Conservation (phyloP, 2,888 invertebrate genomes). For the Reticulitermes lucifugus region DNA sequence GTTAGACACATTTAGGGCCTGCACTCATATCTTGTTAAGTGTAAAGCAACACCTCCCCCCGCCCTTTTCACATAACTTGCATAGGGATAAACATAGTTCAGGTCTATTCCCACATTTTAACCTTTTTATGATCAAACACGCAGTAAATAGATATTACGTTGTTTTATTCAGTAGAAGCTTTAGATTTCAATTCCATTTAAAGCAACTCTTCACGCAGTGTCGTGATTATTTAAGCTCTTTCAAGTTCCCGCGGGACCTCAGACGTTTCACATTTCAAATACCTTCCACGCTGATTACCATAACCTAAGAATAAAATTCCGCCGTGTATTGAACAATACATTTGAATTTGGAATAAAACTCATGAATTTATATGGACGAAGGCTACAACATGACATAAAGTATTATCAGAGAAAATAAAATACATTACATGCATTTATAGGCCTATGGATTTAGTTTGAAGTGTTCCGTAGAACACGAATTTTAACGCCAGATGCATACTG, state of each 20-base stretch:
- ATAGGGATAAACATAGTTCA: too few species aligned
- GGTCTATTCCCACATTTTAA: too few species aligned
- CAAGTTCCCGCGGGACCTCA: neutral
- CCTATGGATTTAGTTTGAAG: neutral
- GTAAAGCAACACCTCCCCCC: too few species aligned
- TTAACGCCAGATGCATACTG: neutral
- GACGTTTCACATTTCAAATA: constrained; percentile 14
- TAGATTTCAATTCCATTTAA: neutral
- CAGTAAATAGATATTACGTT: too few species aligned
- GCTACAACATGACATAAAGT: neutral
- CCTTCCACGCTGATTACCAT: neutral
- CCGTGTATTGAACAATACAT: neutral
- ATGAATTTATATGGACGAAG: constrained; percentile 25
- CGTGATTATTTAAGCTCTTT: neutral
- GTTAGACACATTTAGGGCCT: too few species aligned
- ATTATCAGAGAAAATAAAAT: neutral
- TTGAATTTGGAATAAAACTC: constrained; percentile 7
- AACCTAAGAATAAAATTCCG: neutral
- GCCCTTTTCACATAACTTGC: too few species aligned
- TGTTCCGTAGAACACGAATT: neutral
- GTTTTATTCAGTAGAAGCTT: too few species aligned
- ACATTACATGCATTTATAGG: neutral
- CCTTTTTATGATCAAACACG: too few species aligned
- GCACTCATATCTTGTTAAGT: too few species aligned
- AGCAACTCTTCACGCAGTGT: neutral